Evolutionary conservation across 1,140 invertebrate species (phyloP).

Genomic region (Zaprionus nigranus): DNA sequence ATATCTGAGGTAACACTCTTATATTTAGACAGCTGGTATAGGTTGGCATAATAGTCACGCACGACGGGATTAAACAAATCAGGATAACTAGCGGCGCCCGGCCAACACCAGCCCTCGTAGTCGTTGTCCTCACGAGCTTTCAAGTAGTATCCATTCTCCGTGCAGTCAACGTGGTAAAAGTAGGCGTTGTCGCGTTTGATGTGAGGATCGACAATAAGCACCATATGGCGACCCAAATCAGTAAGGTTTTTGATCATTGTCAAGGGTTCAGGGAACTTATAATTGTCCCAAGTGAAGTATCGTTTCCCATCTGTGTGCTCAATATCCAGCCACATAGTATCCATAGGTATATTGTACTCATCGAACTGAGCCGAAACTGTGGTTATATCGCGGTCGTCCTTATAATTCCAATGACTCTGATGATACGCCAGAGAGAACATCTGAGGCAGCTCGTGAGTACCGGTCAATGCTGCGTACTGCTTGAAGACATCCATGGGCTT

Average conservation of each 20-base stretch:
- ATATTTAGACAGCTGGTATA: slow-evolving; percentile 93
- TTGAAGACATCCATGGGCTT: slow-evolving; percentile 92
- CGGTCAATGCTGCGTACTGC: slow-evolving; percentile 95
- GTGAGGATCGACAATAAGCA: slow-evolving; percentile 99
- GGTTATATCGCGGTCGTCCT: slow-evolving; percentile 97
- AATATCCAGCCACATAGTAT: slow-evolving; percentile 99
- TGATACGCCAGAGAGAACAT: slow-evolving; percentile 93
- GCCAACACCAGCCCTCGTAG: slow-evolving; percentile 93
- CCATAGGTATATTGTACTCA: slow-evolving; percentile 95
- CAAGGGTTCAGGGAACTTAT: slow-evolving; percentile 94
- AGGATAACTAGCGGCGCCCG: slow-evolving; percentile 95
- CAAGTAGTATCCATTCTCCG: slow-evolving; percentile 92
- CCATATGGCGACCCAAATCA: slow-evolving; percentile 95
- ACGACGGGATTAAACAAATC: slow-evolving; percentile 97
- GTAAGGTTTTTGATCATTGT: slow-evolving; percentile 97
- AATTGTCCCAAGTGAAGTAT: slow-evolving; percentile 98
- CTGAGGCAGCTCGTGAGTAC: slow-evolving; percentile 93
- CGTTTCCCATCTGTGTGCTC: slow-evolving; percentile 99
- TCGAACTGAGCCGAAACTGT: slow-evolving; percentile 94
- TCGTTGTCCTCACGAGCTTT: slow-evolving; percentile 96
- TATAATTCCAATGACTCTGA: slow-evolving; percentile 99
- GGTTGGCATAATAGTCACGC: slow-evolving; percentile 92
- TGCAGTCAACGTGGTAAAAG: slow-evolving; percentile 95
- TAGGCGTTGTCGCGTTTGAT: slow-evolving; percentile 96
- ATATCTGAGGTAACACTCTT: slow-evolving; percentile 94